Evolutionary conservation across 2,888 invertebrate species (phyloP).

Genomic region (Entomobrya proxima): DNA sequence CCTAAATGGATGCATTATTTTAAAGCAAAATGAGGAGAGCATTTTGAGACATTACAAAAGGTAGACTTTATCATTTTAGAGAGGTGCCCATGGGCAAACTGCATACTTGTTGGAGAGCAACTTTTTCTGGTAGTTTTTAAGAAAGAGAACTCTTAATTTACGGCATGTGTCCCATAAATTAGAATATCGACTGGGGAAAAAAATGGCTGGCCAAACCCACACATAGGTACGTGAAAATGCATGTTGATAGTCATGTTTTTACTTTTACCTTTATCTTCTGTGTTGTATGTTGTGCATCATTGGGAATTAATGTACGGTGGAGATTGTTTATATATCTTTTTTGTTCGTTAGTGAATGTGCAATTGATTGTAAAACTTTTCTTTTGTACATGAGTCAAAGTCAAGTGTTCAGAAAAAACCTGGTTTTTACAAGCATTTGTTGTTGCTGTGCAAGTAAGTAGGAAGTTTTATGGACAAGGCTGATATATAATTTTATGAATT

Average conservation of each 20-base stretch:
- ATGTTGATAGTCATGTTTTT: not conserved
- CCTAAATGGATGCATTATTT: not conserved
- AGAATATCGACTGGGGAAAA: slow-evolving; percentile 61
- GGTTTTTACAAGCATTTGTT: slow-evolving; percentile 12
- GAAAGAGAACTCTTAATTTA: slow-evolving; percentile 60
- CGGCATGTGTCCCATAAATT: slow-evolving; percentile 63
- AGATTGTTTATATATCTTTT: not conserved
- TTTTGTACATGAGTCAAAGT: too few species aligned
- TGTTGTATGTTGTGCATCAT: not conserved
- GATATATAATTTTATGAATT: not conserved
- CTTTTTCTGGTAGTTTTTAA: slow-evolving; percentile 32
- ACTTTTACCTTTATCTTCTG: not conserved
- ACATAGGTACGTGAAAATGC: not conserved
- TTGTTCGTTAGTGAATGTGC: not conserved
- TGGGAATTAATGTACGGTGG: too few species aligned
- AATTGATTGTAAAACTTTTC: not conserved
- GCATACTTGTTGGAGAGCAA: slow-evolving; percentile 20
- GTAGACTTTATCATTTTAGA: not conserved
- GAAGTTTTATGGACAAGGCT: not conserved
- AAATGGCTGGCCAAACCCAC: slow-evolving; percentile 56
- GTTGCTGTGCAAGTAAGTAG: not conserved
- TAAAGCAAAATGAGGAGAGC: not conserved
- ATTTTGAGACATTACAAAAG: not conserved
- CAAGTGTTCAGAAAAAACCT: slow-evolving; percentile 12
- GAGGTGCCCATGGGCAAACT: slow-evolving; percentile 49